A percentile compares a stretch with the other conserved stretches of the same genome.
Conservation (phyloP, 2,797 vertebrate genomes). For the Pipistrellus kuhlii region DNA sequence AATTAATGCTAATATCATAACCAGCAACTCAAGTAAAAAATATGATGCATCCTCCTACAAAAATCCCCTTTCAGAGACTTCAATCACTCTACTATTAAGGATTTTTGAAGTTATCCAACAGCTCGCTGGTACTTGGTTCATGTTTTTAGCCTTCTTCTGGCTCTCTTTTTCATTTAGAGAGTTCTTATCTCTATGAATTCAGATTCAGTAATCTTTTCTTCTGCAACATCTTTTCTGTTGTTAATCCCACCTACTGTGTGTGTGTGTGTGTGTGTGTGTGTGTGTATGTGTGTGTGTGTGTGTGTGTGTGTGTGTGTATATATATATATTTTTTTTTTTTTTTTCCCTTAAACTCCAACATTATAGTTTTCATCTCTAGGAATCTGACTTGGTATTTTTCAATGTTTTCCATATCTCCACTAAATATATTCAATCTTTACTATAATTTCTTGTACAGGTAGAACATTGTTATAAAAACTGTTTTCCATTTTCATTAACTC, state of each 20-base stretch:
- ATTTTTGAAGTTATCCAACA: background rate
- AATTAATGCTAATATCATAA: background rate
- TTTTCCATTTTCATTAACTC: background rate
- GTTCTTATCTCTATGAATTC: background rate
- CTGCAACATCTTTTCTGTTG: background rate
- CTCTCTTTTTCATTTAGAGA: background rate
- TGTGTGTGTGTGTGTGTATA: too few relatives aligned
- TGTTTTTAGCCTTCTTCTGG: background rate
- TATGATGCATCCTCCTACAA: background rate
- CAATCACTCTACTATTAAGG: background rate
- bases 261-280: too few relatives aligned
- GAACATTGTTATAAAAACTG: background rate
- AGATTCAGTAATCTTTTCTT: background rate
- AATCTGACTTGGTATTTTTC: background rate
- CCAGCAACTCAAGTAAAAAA: conserved; percentile 22
- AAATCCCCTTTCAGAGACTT: background rate
- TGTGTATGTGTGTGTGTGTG: too few relatives aligned
- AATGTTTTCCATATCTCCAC: background rate
- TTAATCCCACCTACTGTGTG: background rate
- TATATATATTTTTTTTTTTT: background rate
- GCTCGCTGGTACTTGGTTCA: background rate
- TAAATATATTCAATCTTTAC: background rate
- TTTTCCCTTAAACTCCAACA: background rate
- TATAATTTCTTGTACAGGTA: background rate
- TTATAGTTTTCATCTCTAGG: background rate